Evolutionary conservation across 2,113 vertebrate genomes (phyloP).

Genomic region (Mirounga angustirostris): DNA sequence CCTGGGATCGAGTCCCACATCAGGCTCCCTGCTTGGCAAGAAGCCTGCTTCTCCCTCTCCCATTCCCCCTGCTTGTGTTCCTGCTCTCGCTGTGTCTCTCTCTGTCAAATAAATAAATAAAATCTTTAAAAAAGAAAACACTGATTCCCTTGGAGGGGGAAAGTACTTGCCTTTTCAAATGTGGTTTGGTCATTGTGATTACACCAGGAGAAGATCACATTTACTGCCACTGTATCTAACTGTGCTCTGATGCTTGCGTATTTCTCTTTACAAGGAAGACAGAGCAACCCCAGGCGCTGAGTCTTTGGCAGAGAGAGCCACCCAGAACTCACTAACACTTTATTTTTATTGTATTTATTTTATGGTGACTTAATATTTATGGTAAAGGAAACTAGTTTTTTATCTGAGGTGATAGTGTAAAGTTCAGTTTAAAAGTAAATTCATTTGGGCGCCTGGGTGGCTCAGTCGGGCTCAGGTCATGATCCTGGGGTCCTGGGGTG

Average conservation of each 20-base stretch:
- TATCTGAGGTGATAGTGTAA: background rate
- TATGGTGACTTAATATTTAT: conserved; percentile 40
- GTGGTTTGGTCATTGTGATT: background rate
- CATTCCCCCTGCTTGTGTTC: too few relatives aligned
- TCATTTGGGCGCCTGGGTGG: background rate
- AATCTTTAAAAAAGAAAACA: background rate
- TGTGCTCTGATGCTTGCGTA: background rate
- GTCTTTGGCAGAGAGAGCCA: background rate
- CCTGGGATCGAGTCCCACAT: too few relatives aligned
- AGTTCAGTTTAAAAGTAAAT: conserved; percentile 20
- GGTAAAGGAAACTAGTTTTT: conserved; percentile 20
- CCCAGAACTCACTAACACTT: background rate
- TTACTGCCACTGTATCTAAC: background rate
- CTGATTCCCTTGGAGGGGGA: background rate
- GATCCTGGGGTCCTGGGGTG: background rate
- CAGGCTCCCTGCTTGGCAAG: too few relatives aligned
- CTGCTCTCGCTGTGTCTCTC: too few relatives aligned
- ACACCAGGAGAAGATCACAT: background rate
- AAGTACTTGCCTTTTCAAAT: background rate
- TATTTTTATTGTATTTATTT: conserved; percentile 49
- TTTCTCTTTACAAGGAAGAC: background rate
- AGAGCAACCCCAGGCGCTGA: background rate
- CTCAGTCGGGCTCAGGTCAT: background rate
- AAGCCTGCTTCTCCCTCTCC: too few relatives aligned
- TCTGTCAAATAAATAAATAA: too few relatives aligned